Evolutionary conservation across 2,113 vertebrate species (phyloP), one percentile per base, ranked within the genome.

Genomic region (Scomber japonicus): DNA sequence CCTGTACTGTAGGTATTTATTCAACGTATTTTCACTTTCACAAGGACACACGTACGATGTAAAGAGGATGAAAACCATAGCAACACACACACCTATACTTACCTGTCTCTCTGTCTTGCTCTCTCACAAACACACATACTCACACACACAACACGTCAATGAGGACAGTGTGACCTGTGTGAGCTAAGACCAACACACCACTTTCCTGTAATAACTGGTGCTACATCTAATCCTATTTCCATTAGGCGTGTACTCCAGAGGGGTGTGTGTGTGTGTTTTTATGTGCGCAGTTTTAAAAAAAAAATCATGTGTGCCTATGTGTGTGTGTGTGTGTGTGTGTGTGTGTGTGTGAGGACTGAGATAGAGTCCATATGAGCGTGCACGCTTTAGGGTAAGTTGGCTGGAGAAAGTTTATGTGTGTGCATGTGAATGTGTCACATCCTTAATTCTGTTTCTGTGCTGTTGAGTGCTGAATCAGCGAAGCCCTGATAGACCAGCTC

Each of bases 181-280:
- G 16, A 84, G 71, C 51, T 61, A 46, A 80, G 69, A 75, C 65
- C 79, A 77, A 84, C 87, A 85, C 67, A 81, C 84, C 88, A 91
- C 89, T 90, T 86, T 91, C 78, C 89, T 85, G 75, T 90, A 91
- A 91, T 91, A 92, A 91, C 83, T 81, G 51, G 44, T 68, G 81
- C 84, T 80, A 82, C 86, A 86, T 90, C 88, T 88, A 90, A 92
- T 92, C 88, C 84, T 75, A 78, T 91, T 92, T 92, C 84, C 89
- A 89, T 91, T 90, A 87, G 48, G 81, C 60, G 76, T 75, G 3
- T 68, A 64, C 45, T 76, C 48, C 69, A 73, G 68, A 70, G 60
- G 48, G 17, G 16, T 14, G 54, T 55, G 75, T 81, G 73, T 79
- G 61, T 78, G 31, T 76, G 62, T 70, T 77, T 46, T 45, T 56